These are phyloP conservation scores for Magallana angulata DNA, from an alignment of 1,140 invertebrate genomes.

Conservation along the genomic window DNA sequence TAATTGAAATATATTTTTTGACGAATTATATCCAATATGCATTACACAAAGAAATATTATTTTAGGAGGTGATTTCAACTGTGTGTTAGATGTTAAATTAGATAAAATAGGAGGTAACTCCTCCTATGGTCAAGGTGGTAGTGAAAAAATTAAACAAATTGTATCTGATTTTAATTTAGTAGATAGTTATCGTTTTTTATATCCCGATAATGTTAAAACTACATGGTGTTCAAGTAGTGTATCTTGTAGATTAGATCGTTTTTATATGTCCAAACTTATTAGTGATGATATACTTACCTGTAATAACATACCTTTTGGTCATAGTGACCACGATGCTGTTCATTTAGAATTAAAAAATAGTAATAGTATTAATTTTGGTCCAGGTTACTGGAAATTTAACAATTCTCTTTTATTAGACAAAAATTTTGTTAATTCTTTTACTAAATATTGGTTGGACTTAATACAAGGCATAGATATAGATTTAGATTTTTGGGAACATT, in stretches of 20 bases:
- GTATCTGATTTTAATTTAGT: too few relatives aligned
- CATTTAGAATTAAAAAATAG: slow-evolving; percentile 29
- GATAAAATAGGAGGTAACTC: too few relatives aligned
- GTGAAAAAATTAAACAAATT: too few relatives aligned
- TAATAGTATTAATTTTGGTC: slow-evolving; percentile 45
- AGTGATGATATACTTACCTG: slow-evolving; percentile 22
- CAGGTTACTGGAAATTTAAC: slow-evolving; percentile 63
- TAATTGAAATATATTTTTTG: slow-evolving; percentile 55
- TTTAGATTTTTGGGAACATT: slow-evolving; percentile 53
- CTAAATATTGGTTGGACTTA: neutral
- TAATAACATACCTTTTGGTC: slow-evolving; percentile 47
- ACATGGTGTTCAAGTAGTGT: too few relatives aligned
- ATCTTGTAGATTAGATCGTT: slow-evolving; percentile 61
- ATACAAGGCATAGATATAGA: slow-evolving; percentile 30
- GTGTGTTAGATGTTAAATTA: slow-evolving; percentile 52
- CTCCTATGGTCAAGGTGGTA: too few relatives aligned
- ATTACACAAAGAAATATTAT: slow-evolving; percentile 42
- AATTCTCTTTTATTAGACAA: slow-evolving; percentile 56
- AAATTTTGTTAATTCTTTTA: slow-evolving; percentile 48
- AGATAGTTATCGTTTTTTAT: too few relatives aligned
- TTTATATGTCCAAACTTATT: slow-evolving; percentile 54
- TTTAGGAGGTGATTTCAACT: slow-evolving; percentile 62
- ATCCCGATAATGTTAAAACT: too few relatives aligned
- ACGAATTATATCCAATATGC: slow-evolving; percentile 47
- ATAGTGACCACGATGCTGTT: slow-evolving; percentile 63